Evolutionary conservation across 2,797 vertebrate genomes (phyloP), one percentile per base, ranked within the genome.

Genomic region (Enteromius mattozi): DNA sequence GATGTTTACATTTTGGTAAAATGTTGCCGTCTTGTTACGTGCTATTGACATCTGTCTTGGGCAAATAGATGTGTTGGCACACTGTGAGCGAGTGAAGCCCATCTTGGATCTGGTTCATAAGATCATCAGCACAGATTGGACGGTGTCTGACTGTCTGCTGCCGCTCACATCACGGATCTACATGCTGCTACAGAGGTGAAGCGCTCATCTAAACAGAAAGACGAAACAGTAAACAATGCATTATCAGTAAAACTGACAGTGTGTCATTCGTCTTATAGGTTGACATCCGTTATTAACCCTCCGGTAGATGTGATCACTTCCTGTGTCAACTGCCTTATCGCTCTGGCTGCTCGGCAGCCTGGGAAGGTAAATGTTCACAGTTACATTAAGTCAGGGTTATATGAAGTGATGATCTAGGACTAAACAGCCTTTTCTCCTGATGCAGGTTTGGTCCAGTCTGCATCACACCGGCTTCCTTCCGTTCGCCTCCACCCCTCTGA

Each of bases 91-190:
- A 13, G 98, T 99, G 77, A 99, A 97, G 83, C 98, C 98, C 30
- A 97, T 99, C 89, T 94, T 99, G 83, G 98, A 99, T 86, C 94
- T 99, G 87, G 96, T 99, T 75, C 96, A 99, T 89, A 98, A 98
- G 93, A 96, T 99, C 86, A 98, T 99, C 87, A 98, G 96, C 89
- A 97, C 96, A 0, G 98, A 99, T 87, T 96, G 97, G 90, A 98
- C 97, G 0, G 95, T 99, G 90, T 98, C 98, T 0, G 98, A 99
- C 86, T 98, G 96, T 82, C 96, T 99, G 65, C 88, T 99, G 88
- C 98, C 98, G 0, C 97, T 99, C 89, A 99, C 98, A 0, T 99
- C 98, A 0, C 97, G 98, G 33, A 97, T 99, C 91, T 99, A 99
- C 92, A 97, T 99, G 97, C 90, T 99, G 86, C 93, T 99, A 86